Base-by-base conservation (phyloP, 2,888 invertebrate genomes). In the Catonia carolina region DNA sequence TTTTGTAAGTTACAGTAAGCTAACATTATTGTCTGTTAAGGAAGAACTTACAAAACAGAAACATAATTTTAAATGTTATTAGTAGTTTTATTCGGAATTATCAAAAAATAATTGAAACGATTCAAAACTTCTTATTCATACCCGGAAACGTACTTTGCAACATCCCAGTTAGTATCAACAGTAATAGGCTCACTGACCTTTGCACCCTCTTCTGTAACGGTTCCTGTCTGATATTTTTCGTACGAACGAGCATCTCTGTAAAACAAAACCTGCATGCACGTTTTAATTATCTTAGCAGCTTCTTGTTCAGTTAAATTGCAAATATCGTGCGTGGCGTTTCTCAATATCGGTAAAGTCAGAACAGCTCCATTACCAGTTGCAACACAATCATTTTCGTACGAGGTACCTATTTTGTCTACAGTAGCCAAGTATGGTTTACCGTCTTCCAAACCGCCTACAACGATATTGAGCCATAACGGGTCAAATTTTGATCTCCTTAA, bases 401-500 rank as follows among this genome's bases (percentile, higher is more conserved):
- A 91, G 22, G 93, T 90, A 10, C 98, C 99, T 52, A 96, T 79
- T 72, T 94, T 89, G 72, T 97, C 96, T 1, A 99, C 89, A 53
- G 89, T 85, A 1, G 95, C 98, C 55, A 99, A 78, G 76, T 91
- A 98, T 74, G 77, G 73, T 70, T 77, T 71, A 60, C 77, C 78
- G 60, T 79, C 75, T 61, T 93, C 86, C 60, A 94, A 77, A 4
- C 99, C 99, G 65, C 89, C 97, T 20, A 99, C 89, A 60, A 99
- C 78, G 68, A 94, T 87, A 67, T 89, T 94, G 71, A 89, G 92
- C 96, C 97, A 99, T 53, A 99, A 77, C 0, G 99, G 99, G 72
- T 98, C 91, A 76, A 97, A 88, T 70, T 89, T 89, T 65, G 88
- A 87, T 18, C 90, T 81, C 66, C 91, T 84, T 72, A 92, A 91